These are phyloP conservation scores for Brachycybe producta DNA, from an alignment of 2,888 invertebrate genomes.

Conservation along the genomic window DNA sequence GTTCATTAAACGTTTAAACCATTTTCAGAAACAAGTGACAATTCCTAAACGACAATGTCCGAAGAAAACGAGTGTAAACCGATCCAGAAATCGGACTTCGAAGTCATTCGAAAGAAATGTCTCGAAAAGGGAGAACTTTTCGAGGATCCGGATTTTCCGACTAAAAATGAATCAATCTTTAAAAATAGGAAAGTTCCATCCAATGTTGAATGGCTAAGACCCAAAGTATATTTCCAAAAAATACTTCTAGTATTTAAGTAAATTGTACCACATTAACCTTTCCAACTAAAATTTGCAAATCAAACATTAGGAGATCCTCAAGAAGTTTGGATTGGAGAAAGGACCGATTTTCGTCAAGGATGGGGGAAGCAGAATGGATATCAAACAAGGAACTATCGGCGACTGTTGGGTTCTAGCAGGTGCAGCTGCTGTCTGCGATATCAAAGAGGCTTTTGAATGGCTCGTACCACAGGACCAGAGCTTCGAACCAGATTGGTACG, in stretches of 20 bases:
- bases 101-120: conserved; percentile 52
- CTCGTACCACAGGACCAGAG: conserved; percentile 93
- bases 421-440: conserved; percentile 81
- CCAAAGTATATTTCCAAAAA: too few species aligned
- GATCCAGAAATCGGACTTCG: too few species aligned
- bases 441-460: conserved; percentile 75
- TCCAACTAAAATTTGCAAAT: too few species aligned
- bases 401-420: conserved; percentile 96
- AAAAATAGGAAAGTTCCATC: conserved; percentile 72
- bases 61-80: too few species aligned
- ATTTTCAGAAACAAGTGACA: too few species aligned
- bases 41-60: too few species aligned
- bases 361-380: conserved; percentile 93
- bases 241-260: too few species aligned
- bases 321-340: too few species aligned
- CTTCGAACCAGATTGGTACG: conserved; percentile 78
- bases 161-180: conserved; percentile 63
- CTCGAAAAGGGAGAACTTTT: conserved; percentile 59
- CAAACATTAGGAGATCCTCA: too few species aligned
- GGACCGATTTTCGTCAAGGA: conserved; percentile 78
- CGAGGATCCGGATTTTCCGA: conserved; percentile 82
- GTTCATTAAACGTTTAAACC: too few species aligned
- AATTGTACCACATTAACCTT: too few species aligned
- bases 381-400: conserved; percentile 90
- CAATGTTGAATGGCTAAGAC: conserved; percentile 81